Evolutionary conservation across 2,888 invertebrate genomes (phyloP).

Genomic region (Amphimallon solstitiale): DNA sequence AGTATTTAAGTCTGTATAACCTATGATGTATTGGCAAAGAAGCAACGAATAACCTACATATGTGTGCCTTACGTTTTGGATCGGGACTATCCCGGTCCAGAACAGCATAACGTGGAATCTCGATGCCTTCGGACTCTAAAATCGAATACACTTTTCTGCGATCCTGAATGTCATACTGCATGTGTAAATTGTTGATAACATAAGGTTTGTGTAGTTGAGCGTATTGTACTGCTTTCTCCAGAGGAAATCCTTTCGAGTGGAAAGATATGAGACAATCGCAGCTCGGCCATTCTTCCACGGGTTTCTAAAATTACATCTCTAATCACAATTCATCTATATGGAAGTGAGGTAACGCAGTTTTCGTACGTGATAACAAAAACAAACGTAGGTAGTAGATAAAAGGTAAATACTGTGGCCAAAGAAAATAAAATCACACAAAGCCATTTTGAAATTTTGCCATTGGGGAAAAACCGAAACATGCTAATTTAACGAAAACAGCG

Average conservation of each 20-base stretch:
- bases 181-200: constrained; percentile 97
- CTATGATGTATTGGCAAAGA: too few relatives aligned
- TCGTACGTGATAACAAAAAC: constrained; percentile 24
- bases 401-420: constrained; percentile 29
- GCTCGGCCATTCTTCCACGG: constrained; percentile 97
- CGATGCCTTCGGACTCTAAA: constrained; percentile 92
- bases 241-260: constrained; percentile 97
- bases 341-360: constrained; percentile 2
- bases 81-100: constrained; percentile 93
- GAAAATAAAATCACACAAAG: constrained; percentile 10
- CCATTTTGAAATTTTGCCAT: constrained; percentile 15
- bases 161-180: constrained; percentile 98
- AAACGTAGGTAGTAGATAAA: constrained; percentile 37
- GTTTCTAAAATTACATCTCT: constrained; percentile 70
- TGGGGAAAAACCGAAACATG: constrained; percentile 14
- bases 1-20: too few relatives aligned
- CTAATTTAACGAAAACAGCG: constrained; percentile 28
- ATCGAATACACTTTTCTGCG: constrained; percentile 95
- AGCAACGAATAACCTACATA: too few relatives aligned
- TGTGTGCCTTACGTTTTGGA: constrained; percentile 90
- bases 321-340: constrained; percentile 6
- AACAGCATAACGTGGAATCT: constrained; percentile 97
- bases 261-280: constrained; percentile 99
- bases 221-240: constrained; percentile 98
- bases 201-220: constrained; percentile 93